phyloP scores from a whole-genome alignment of 1,140 invertebrate genomes.

The Zaprionus inermis region DNA sequence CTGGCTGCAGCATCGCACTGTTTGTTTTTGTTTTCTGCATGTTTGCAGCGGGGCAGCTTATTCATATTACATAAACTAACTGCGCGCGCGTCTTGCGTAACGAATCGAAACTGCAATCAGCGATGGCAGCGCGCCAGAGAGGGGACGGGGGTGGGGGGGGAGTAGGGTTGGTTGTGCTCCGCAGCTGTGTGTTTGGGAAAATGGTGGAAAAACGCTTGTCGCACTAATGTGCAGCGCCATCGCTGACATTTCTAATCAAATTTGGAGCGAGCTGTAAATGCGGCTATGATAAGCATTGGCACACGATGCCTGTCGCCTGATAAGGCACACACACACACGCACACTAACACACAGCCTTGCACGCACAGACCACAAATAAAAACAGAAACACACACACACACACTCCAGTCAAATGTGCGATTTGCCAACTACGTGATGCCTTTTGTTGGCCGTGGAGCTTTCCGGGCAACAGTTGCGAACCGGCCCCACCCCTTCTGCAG shows the following conservation, averaged over 20 bases:
- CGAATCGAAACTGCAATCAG: constrained; percentile 74
- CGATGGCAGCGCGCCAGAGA: constrained; percentile 14
- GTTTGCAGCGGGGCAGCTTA: constrained; percentile 60
- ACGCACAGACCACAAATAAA: constrained; percentile 28
- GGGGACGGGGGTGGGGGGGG: background rate
- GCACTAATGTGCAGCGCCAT: constrained; percentile 26
- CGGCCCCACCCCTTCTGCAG: background rate
- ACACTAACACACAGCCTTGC: constrained; percentile 21
- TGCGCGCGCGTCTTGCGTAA: constrained; percentile 74
- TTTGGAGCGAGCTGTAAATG: constrained; percentile 48
- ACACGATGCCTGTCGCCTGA: constrained; percentile 18
- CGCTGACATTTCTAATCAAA: constrained; percentile 79
- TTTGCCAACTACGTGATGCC: constrained; percentile 77
- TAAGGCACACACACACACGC: constrained; percentile 31
- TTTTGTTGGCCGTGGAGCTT: constrained; percentile 68
- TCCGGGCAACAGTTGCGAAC: constrained; percentile 75
- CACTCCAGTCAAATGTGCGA: constrained; percentile 66
- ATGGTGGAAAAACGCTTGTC: constrained; percentile 28
- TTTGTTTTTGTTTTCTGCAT: constrained; percentile 40
- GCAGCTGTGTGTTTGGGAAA: no score
- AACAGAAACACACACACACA: constrained; percentile 18
- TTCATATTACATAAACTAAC: constrained; percentile 78
- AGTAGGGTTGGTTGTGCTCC: background rate
- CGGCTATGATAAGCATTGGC: constrained; percentile 50
- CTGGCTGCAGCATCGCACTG: constrained; percentile 38